Evolutionary conservation across 2,113 vertebrate genomes (phyloP), one percentile per base, ranked within the genome.

Genomic region (Eptesicus fuscus): DNA sequence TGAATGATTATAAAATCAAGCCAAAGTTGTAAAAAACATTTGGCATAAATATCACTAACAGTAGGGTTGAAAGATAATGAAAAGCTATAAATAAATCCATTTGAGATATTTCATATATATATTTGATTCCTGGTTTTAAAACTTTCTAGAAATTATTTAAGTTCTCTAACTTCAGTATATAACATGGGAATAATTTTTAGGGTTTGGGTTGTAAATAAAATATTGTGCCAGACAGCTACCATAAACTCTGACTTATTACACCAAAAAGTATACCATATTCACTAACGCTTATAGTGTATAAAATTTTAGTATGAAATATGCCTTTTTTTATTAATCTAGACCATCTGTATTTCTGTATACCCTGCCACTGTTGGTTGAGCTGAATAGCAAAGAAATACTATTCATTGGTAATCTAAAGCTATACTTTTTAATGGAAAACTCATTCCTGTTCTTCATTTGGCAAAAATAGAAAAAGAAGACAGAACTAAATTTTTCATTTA

Each of bases 1-100:
- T 65, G 61, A 91, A 76, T 78, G 28, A 86, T 44, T 95, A 17
- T 85, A 83, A 91, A 84, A 77, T 78, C 8, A 74, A 95, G 37
- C 32, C 17, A 78, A 90, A 82, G 11, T 44, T 84, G 11, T 28
- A 44, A 79, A 59, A 89, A 89, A 51, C 7, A 32, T 59, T 83
- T 95, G 76, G 2, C 22, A 49, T 56, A 91, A 65, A 85, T 93
- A 61, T 14, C 35, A 90, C 7, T 90, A 67, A 67, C 2, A 63
- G n/a, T 90, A 80, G 74, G 32, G 32, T n/a, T 10, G 28, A 56
- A 69, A 93, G 4, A 56, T 61, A 71, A 78, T 88, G 51, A 86
- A 94, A 90, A 90, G 18, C 1, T 78, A 93, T 2, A 53, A 37
- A 69, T 89, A 17, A 73, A 89, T 91, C 35, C 17, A 83, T 84